Evolutionary conservation across 2,113 vertebrate species (phyloP), one percentile per base, ranked within the genome.

Genomic region (Caloenas nicobarica): DNA sequence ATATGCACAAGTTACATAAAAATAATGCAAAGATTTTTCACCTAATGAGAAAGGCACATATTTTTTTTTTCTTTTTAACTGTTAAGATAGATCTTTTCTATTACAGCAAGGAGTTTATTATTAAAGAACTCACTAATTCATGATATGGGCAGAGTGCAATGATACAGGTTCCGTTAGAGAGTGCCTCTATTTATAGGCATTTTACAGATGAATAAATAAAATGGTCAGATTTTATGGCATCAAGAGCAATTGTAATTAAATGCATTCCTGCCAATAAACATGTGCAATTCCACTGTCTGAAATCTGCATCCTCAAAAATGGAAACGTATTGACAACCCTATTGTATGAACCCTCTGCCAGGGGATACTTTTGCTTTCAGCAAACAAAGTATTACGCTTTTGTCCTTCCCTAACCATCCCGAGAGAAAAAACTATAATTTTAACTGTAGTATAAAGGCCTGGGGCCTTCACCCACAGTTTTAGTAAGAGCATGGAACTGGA

Each of bases 41-140:
- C 65, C 70, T 87, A 50, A 86, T 46, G 83, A 94, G 86, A 92
- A 96, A 97, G 96, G 93, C 96, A 96, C 92, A 61, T 48, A 51
- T 9, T 14, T 58, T 61, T 72, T 72, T 61, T 26, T 42, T 65
- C 46, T 34, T 76, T 77, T 60, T 5, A 91, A 48, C 60, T 73
- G 18, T 25, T 25, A 76, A 78, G 38, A 81, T 0, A 81, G 72
- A 74, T 71, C 17, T 65, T 62, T 56, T 73, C 51, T 72, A 11
- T 23, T 42, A 84, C 23, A 81, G 77, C 54, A 42, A 85, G 66
- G 72, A 93, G 53, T 71, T 93, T 53, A n/a, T 77, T 57, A 76
- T 68, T 58, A 25, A 79, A 87, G 58, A 40, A 42, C 53, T 90
- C 61, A 7, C 56, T 53, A 60, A 79, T 54, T 79, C 46, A 46